Percentiles rank a stretch among this genome's conserved stretches.
phyloP scores from a whole-genome alignment of 2,113 vertebrate genomes.

The Passer domesticus region DNA sequence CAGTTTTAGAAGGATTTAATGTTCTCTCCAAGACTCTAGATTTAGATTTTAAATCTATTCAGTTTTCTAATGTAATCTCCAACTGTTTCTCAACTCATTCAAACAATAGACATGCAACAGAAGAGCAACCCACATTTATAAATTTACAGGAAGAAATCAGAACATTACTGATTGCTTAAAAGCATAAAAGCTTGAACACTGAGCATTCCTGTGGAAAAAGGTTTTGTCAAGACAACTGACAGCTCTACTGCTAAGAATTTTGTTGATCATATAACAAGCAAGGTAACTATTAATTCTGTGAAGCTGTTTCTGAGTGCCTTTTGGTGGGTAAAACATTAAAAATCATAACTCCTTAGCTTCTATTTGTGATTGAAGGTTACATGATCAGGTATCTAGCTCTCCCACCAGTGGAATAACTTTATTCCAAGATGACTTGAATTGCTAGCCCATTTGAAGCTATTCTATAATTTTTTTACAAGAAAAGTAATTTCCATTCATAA shows the following conservation, averaged over 20 bases:
- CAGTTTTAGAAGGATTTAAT: neutral
- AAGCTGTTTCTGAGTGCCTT: fast-evolving
- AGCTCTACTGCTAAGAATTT: neutral
- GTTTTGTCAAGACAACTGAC: neutral
- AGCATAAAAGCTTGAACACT: neutral
- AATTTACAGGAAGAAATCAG: neutral
- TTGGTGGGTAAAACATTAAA: neutral
- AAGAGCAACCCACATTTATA: neutral
- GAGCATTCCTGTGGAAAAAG: neutral
- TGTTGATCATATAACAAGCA: fast-evolving
- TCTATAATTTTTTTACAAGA: neutral
- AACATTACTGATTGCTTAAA: neutral
- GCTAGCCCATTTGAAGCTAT: neutral
- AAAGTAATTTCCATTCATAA: neutral
- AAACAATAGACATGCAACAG: neutral
- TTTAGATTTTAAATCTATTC: neutral
- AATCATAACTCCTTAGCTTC: neutral
- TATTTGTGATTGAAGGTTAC: neutral
- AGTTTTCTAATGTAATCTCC: neutral
- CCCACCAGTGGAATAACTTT: neutral
- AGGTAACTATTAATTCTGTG: neutral
- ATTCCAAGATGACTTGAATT: neutral
- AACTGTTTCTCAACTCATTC: neutral
- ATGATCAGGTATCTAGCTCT: neutral
- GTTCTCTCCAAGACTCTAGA: neutral